A percentile compares a stretch with the other conserved stretches of the same genome.
These are phyloP conservation scores for Clupea harengus DNA, from an alignment of 2,113 vertebrate genomes.

Conservation along the genomic window DNA sequence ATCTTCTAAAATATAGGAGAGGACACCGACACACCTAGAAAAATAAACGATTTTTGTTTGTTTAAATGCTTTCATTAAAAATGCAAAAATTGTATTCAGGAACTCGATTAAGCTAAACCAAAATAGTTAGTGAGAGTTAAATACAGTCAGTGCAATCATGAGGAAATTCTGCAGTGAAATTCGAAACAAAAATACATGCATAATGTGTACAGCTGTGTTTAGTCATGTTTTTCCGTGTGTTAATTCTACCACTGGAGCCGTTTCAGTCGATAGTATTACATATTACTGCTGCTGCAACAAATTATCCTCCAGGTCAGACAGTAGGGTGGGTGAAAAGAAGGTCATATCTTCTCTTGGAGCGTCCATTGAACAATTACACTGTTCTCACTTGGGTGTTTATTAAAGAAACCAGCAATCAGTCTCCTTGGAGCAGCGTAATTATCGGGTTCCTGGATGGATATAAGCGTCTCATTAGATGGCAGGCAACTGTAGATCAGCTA, in stretches of 20 bases:
- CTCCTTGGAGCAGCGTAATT: slow-evolving; percentile 38
- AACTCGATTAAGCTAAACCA: neutral
- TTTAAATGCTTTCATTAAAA: neutral
- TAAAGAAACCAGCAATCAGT: neutral
- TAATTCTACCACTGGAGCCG: neutral
- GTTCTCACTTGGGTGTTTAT: slow-evolving; percentile 38
- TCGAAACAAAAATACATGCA: neutral
- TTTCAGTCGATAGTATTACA: neutral
- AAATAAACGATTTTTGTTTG: no score
- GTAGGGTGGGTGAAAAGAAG: neutral
- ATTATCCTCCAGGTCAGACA: neutral
- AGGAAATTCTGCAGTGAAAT: neutral
- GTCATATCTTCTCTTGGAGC: neutral
- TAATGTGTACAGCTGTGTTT: neutral
- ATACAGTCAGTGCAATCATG: neutral
- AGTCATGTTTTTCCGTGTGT: neutral
- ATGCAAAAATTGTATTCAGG: neutral
- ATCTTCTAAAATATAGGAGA: neutral
- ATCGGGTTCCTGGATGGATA: slow-evolving; percentile 55
- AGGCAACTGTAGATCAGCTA: slow-evolving; percentile 38
- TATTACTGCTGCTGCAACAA: neutral
- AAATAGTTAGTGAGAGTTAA: neutral
- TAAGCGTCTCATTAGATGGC: slow-evolving; percentile 55
- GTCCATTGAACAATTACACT: neutral
- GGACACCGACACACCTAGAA: neutral